These are phyloP conservation scores for Xyliphius kryptos DNA, from an alignment of 2,113 vertebrate species.

Conservation along the genomic window DNA sequence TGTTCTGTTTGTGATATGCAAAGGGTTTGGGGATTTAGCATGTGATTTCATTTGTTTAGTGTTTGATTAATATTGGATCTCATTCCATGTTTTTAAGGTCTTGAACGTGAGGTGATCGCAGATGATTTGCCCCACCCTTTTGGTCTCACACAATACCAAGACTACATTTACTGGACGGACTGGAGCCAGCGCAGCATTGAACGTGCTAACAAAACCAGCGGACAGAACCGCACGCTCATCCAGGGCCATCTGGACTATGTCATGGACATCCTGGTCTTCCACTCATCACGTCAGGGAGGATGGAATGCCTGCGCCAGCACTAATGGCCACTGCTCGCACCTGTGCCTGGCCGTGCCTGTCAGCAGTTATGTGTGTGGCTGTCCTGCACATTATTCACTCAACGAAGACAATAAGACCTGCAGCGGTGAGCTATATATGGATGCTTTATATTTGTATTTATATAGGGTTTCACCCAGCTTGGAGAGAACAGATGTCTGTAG, in stretches of 20 bases:
- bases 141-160: slow-evolving; percentile 87
- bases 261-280: slow-evolving; percentile 95
- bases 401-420: slow-evolving; percentile 92
- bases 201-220: slow-evolving; percentile 85
- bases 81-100: slow-evolving; percentile 63
- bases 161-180: slow-evolving; percentile 97
- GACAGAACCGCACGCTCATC: slow-evolving; percentile 87
- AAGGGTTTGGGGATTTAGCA: too few relatives aligned
- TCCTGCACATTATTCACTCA: slow-evolving; percentile 91
- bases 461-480: too few relatives aligned
- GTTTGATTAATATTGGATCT: too few relatives aligned
- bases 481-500: too few relatives aligned
- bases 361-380: slow-evolving; percentile 87
- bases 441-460: too few relatives aligned
- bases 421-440: slow-evolving; percentile 93
- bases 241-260: slow-evolving; percentile 92
- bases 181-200: slow-evolving; percentile 94
- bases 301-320: slow-evolving; percentile 80
- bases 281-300: slow-evolving; percentile 92
- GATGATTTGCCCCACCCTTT: slow-evolving; percentile 95
- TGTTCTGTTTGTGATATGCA: too few relatives aligned
- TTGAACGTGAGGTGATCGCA: slow-evolving; percentile 82
- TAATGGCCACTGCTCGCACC: slow-evolving; percentile 86
- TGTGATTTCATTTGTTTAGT: too few relatives aligned
- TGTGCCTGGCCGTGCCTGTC: slow-evolving; percentile 86